phyloP scores from a whole-genome alignment of 2,797 vertebrate genomes.

The Dermochelys coriacea region DNA sequence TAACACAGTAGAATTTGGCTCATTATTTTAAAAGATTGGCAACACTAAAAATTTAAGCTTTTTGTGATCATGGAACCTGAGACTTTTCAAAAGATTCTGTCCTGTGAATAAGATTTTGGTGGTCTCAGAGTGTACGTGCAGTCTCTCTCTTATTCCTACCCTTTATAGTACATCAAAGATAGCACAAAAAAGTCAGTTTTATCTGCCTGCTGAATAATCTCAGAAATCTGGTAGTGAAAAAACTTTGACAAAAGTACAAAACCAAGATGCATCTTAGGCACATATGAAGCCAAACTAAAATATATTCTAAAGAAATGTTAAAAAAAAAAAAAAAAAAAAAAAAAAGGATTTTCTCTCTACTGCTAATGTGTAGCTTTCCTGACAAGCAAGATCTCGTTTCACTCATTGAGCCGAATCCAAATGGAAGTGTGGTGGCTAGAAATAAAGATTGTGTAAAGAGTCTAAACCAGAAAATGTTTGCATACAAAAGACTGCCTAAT shows the following conservation, averaged over 20 bases:
- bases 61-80: not conserved
- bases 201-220: not conserved
- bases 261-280: not conserved
- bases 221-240: not conserved
- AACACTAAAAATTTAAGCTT: not conserved
- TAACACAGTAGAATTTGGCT: not conserved
- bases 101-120: not conserved
- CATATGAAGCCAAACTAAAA: not conserved
- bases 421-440: not conserved
- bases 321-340: not conserved
- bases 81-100: not conserved
- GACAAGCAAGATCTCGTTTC: slow-evolving; percentile 6
- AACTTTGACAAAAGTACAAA: not conserved
- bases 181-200: not conserved
- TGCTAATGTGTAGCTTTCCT: not conserved
- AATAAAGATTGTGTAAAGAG: not conserved
- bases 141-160: not conserved
- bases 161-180: fast-evolving
- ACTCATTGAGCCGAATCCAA: not conserved
- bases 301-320: not conserved
- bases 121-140: not conserved
- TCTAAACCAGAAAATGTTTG: not conserved
- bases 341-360: not conserved
- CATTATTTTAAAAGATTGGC: not conserved
- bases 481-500: not conserved